These are phyloP conservation scores for Odontomyia ornata DNA, from an alignment of 2,888 invertebrate genomes.

Conservation along the genomic window DNA sequence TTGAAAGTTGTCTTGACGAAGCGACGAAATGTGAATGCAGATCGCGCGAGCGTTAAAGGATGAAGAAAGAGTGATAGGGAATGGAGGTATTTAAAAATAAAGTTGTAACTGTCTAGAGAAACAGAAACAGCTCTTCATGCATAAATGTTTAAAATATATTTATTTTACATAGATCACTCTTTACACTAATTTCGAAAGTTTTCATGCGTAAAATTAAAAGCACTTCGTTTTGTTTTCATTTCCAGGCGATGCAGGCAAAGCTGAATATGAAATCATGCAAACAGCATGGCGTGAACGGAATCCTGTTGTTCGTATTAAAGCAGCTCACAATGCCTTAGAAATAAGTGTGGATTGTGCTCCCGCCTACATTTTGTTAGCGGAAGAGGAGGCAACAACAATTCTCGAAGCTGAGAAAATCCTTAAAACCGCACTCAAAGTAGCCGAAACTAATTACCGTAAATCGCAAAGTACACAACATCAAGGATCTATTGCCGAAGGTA, in stretches of 20 bases:
- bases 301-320: constrained; percentile 87
- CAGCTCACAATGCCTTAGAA: constrained; percentile 88
- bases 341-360: constrained; percentile 92
- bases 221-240: neutral
- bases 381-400: constrained; percentile 95
- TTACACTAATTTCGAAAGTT: no score
- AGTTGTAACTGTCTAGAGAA: no score
- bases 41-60: no score
- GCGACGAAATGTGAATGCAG: no score
- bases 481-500: constrained; percentile 75
- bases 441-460: constrained; percentile 80
- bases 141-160: no score
- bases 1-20: no score
- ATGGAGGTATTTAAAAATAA: no score
- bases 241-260: constrained; percentile 77
- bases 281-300: constrained; percentile 96
- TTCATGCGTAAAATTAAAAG: no score
- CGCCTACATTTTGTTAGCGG: constrained; percentile 93
- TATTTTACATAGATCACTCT: no score
- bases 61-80: no score
- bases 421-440: constrained; percentile 83
- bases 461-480: constrained; percentile 85
- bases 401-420: constrained; percentile 85
- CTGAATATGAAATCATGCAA: constrained; percentile 94
- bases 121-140: no score